Percentiles rank a stretch among this genome's conserved stretches.
Evolutionary conservation across 2,797 vertebrate genomes (phyloP).

Genomic region (Mormyrus proboscirostris): DNA sequence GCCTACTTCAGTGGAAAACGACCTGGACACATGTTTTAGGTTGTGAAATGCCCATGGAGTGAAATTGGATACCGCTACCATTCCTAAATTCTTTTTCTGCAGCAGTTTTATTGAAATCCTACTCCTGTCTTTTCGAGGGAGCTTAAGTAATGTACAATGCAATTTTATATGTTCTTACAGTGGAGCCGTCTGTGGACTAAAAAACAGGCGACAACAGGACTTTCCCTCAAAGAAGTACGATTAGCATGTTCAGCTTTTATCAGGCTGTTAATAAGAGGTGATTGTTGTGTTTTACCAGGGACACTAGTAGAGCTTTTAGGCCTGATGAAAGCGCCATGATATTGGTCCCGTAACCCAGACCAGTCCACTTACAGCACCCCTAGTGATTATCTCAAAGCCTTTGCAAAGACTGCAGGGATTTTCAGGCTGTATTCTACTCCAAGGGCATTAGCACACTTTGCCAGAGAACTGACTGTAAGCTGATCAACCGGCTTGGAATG

Average conservation of each 20-base stretch:
- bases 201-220: background rate
- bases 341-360: background rate
- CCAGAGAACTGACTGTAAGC: background rate
- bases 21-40: slow-evolving; percentile 14
- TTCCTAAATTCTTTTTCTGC: background rate
- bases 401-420: slow-evolving; percentile 21
- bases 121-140: background rate
- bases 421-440: background rate
- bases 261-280: background rate
- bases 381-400: slow-evolving; percentile 2
- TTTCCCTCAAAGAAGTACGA: background rate
- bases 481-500: background rate
- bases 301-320: background rate
- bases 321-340: background rate
- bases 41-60: slow-evolving; percentile 21
- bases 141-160: background rate
- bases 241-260: background rate
- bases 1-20: background rate
- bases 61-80: slow-evolving; percentile 18
- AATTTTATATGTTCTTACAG: background rate
- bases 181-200: background rate
- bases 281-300: slow-evolving; percentile 11
- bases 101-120: background rate
- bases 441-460: background rate
- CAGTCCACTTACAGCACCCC: background rate